Percentiles rank a stretch among this genome's conserved stretches.
These are phyloP conservation scores for Xanthorhoe designata DNA, from an alignment of 2,888 invertebrate genomes.

Conservation along the genomic window DNA sequence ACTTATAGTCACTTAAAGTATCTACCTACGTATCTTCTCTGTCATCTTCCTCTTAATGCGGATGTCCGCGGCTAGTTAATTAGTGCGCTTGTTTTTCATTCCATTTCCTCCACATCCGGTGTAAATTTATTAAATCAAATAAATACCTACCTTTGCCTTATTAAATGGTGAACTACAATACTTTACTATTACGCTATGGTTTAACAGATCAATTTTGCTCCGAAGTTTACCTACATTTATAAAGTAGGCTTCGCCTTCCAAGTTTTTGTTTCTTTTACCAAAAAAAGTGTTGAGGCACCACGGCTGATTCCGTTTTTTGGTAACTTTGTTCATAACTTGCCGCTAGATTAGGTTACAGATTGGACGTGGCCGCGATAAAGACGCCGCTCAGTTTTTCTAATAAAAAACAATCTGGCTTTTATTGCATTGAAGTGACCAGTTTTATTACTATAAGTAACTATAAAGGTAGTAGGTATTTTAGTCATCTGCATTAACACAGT, in stretches of 20 bases:
- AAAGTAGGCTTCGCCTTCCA: slow-evolving; percentile 60
- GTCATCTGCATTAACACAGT: slow-evolving; percentile 18
- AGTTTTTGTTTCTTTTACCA: slow-evolving; percentile 51
- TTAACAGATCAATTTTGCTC: slow-evolving; percentile 47
- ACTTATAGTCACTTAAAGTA: neutral
- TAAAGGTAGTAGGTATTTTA: slow-evolving; percentile 15
- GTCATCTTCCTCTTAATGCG: neutral
- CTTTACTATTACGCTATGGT: slow-evolving; percentile 8
- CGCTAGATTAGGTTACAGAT: slow-evolving; percentile 60
- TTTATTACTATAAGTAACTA: slow-evolving; percentile 12
- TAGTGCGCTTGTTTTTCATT: neutral
- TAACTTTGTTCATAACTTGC: slow-evolving; percentile 57
- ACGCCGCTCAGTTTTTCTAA: slow-evolving; percentile 35
- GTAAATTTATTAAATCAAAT: slow-evolving; percentile 5
- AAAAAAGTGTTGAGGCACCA: slow-evolving; percentile 46
- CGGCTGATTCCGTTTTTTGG: slow-evolving; percentile 47
- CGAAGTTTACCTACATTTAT: slow-evolving; percentile 57
- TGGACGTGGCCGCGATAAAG: slow-evolving; percentile 52
- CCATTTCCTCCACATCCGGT: slow-evolving; percentile 1
- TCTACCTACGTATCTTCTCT: neutral
- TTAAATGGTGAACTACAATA: neutral
- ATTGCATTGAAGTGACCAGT: slow-evolving; percentile 17
- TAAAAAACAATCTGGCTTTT: slow-evolving; percentile 26
- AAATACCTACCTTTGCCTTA: neutral
- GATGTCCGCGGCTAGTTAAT: slow-evolving; percentile 7